These are phyloP conservation scores for Margarornis squamiger DNA, from an alignment of 2,797 vertebrate species.

Conservation along the genomic window DNA sequence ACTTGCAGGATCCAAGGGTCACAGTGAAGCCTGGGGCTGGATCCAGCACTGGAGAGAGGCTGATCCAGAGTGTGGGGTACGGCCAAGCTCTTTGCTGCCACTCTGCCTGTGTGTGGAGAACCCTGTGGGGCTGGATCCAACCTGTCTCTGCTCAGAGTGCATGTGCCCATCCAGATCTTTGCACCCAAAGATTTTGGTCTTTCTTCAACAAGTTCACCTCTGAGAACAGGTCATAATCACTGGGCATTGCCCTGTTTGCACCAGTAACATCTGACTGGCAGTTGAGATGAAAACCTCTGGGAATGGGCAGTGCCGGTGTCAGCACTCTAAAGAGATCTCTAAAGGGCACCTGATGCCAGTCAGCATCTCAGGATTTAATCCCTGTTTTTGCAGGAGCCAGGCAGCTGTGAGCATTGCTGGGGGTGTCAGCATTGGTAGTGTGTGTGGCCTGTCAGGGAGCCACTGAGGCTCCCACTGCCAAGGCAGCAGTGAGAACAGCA, in stretches of 20 bases:
- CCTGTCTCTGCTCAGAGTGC: neutral
- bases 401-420: neutral
- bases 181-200: neutral
- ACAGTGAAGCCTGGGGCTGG: neutral
- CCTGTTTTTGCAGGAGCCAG: neutral
- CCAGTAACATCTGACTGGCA: neutral
- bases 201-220: neutral
- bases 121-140: neutral
- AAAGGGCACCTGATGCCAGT: neutral
- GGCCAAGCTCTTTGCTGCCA: neutral
- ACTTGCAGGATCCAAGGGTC: neutral
- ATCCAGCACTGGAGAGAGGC: neutral
- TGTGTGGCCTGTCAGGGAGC: neutral
- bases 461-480: neutral
- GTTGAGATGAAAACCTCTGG: neutral
- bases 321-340: neutral
- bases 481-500: neutral
- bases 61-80: fast-evolving
- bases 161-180: neutral
- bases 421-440: fast-evolving
- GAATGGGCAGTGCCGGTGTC: neutral
- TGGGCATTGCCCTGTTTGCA: fast-evolving
- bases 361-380: neutral
- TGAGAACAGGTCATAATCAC: neutral
- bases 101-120: neutral